A percentile compares a stretch with the other conserved stretches of the same genome.
Conservation (phyloP, 2,113 vertebrate species). For the Gymnobelideus leadbeateri region DNA sequence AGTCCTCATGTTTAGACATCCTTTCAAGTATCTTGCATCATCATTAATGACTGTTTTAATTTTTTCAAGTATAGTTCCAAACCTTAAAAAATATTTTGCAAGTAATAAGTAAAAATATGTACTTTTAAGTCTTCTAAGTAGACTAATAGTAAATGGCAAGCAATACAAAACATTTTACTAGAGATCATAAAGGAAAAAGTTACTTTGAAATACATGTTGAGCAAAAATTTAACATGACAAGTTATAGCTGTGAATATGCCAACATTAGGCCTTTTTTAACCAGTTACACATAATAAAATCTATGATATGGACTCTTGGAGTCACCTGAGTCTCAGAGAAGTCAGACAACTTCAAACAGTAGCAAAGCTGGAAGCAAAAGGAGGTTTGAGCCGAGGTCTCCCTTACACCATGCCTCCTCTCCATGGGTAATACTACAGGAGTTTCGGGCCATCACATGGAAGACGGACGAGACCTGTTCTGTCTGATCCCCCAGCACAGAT, state of each 20-base stretch:
- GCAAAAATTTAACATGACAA: slow-evolving; percentile 36
- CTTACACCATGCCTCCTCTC: not conserved
- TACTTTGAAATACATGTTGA: slow-evolving; percentile 47
- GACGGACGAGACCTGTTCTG: not conserved
- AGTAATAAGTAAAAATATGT: slow-evolving; percentile 10
- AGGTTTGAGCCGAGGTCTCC: not conserved
- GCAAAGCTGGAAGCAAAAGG: not conserved
- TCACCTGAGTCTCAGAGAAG: not conserved
- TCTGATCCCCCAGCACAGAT: not conserved
- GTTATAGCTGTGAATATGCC: not conserved
- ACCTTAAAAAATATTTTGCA: slow-evolving; percentile 84
- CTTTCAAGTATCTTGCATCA: slow-evolving; percentile 92
- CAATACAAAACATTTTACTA: slow-evolving; percentile 37
- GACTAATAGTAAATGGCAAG: slow-evolving; percentile 3
- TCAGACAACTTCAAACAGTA: not conserved
- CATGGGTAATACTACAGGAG: not conserved
- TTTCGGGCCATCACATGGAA: not conserved
- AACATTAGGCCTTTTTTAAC: slow-evolving; percentile 33
- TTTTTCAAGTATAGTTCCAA: slow-evolving; percentile 92
- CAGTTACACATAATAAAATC: slow-evolving; percentile 27
- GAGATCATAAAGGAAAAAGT: slow-evolving; percentile 14
- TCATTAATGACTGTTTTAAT: slow-evolving; percentile 96
- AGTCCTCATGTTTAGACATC: slow-evolving; percentile 95
- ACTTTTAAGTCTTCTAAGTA: slow-evolving; percentile 12
- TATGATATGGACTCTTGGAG: not conserved